Evolutionary conservation across 1,140 invertebrate species (phyloP), one percentile per base, ranked within the genome.

Genomic region (Trissolcus basalis): DNA sequence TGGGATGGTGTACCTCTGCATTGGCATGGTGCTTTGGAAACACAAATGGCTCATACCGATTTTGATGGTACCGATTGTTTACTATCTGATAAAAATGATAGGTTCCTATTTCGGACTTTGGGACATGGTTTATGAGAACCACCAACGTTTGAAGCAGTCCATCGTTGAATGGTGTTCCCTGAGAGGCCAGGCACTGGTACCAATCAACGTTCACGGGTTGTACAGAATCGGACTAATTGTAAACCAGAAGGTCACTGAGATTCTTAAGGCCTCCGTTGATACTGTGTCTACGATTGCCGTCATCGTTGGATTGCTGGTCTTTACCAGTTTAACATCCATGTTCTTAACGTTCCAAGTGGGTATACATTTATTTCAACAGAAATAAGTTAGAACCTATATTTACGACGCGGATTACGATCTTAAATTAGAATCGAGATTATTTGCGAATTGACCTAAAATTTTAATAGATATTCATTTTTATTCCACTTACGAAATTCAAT

Each of bases 31-130:
- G 59, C 84, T 94, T 11, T 95, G 93, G 91, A 91, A 92, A 69
- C 91, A 94, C 73, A 87, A 92, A 60, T 93, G 92, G 90, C 83
- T 95, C n/a, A 80, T 94, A 16, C 89, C 91, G 19, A 84, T 95
- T 3, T 76, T 95, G 3, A 89, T 92, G 5, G 79, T 95, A 55
- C 93, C 93, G 9, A 84, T 94, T 35, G 82, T 89, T 9, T 91
- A 94, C 76, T 93, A 92, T 76, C 77, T 91, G 14, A 69, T 92
- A 6, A 93, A 93, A 74, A 87, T 89, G 78, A 71, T 90, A 13
- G 90, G 92, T 11, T 80, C 59, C 54, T 90, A 89, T 64, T 87
- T 90, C 35, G 85, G 89, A 33, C 44, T 90, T 12, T 90, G 89
- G 86, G 80, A 83, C 8, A 85, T 79, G 45, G 74, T 90, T 27